Conservation (phyloP, 2,113 vertebrate species). For the Glaucomys volans region DNA sequence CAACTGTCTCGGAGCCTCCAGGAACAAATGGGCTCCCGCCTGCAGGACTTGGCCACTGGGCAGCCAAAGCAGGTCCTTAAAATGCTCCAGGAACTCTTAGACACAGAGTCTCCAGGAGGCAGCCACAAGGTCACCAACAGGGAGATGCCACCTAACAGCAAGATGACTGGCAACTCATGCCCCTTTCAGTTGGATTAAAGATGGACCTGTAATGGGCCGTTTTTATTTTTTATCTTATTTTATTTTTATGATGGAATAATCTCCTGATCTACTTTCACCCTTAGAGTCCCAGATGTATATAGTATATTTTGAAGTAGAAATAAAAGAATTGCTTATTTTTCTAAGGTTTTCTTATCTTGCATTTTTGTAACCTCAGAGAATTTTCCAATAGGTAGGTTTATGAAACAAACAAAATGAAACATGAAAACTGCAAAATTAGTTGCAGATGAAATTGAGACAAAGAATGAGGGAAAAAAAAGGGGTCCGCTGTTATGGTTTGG, state of each 20-base stretch:
- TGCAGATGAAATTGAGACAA: neutral
- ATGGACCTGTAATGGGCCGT: neutral
- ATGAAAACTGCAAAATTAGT: neutral
- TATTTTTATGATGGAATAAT: slow-evolving; percentile 49
- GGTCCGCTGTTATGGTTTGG: no score
- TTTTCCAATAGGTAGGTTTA: neutral
- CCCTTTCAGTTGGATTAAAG: neutral
- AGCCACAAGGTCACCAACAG: accelerated
- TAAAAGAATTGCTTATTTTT: slow-evolving; percentile 82
- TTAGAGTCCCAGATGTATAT: slow-evolving; percentile 46
- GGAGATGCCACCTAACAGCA: neutral
- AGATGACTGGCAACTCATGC: neutral
- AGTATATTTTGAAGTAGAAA: slow-evolving; percentile 79
- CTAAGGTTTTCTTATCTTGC: slow-evolving; percentile 67
- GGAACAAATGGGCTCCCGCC: slow-evolving; percentile 81
- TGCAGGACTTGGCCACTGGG: slow-evolving; percentile 57
- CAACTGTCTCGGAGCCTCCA: slow-evolving; percentile 75
- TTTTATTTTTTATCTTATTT: slow-evolving; percentile 35
- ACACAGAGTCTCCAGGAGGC: neutral
- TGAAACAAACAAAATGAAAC: neutral
- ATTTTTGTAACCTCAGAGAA: slow-evolving; percentile 19
- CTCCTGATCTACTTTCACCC: neutral
- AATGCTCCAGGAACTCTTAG: slow-evolving; percentile 77
- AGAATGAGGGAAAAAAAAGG: neutral
- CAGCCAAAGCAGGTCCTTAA: slow-evolving; percentile 73